A percentile compares a stretch with the other conserved stretches of the same genome.
phyloP scores from a whole-genome alignment of 2,888 invertebrate genomes.

The Xylota segnis region DNA sequence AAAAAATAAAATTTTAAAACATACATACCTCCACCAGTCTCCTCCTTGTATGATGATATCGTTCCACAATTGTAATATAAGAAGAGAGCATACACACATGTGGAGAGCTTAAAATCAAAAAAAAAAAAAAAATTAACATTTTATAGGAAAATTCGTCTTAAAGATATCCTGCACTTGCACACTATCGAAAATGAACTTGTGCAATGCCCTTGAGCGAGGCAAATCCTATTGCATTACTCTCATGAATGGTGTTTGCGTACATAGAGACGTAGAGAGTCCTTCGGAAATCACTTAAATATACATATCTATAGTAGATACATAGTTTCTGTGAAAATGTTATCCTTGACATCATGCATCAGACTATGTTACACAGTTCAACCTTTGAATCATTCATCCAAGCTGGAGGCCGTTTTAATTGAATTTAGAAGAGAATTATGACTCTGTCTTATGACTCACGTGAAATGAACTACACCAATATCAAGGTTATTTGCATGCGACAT shows the following conservation, averaged over 20 bases:
- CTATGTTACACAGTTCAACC: slow-evolving; percentile 16
- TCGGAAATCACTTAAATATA: slow-evolving; percentile 48
- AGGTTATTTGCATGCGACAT: slow-evolving; percentile 48
- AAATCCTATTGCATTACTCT: slow-evolving; percentile 35
- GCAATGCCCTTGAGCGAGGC: slow-evolving; percentile 27
- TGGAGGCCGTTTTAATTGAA: slow-evolving; percentile 29
- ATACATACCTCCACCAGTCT: background rate
- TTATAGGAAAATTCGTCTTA: slow-evolving; percentile 2
- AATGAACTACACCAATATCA: slow-evolving; percentile 20
- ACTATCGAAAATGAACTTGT: slow-evolving; percentile 17
- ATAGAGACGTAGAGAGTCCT: slow-evolving; percentile 11
- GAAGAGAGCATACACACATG: background rate
- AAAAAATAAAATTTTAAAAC: background rate
- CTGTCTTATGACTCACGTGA: slow-evolving; percentile 9
- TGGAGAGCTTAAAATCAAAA: background rate
- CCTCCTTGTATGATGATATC: background rate
- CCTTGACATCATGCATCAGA: slow-evolving; percentile 42
- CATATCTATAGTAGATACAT: too few species aligned
- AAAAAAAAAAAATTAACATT: slow-evolving; percentile 6
- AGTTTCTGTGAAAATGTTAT: slow-evolving; percentile 1
- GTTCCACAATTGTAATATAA: slow-evolving; percentile 20
- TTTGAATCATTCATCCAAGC: slow-evolving; percentile 30
- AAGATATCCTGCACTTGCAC: slow-evolving; percentile 24
- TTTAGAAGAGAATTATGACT: slow-evolving; percentile 16
- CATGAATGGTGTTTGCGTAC: slow-evolving; percentile 36